Conservation (phyloP, 2,888 invertebrate genomes). For the Diarsia brunnea region DNA sequence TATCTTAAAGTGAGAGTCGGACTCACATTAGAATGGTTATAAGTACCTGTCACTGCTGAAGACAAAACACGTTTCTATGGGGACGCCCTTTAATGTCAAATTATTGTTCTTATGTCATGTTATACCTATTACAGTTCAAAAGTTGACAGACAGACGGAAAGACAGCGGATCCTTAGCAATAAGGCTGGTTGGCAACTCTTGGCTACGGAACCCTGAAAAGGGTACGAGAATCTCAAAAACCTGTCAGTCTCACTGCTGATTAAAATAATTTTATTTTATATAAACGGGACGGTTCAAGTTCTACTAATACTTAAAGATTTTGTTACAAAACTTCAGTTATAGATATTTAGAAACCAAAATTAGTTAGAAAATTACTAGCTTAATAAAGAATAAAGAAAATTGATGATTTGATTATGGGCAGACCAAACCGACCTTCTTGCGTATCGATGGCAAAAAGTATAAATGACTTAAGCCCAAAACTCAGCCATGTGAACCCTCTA, state of each 20-base stretch:
- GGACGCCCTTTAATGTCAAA: neutral
- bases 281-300: neutral
- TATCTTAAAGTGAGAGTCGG: neutral
- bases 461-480: no score
- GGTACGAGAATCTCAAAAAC: no score
- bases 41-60: neutral
- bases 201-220: neutral
- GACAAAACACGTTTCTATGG: neutral
- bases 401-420: neutral
- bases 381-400: neutral
- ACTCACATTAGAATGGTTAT: neutral
- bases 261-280: neutral
- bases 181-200: neutral
- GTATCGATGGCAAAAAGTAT: no score
- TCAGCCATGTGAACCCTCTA: neutral
- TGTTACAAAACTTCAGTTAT: neutral
- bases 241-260: neutral
- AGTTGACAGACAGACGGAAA: neutral
- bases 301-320: neutral
- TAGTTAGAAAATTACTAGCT: neutral
- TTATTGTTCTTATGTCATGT: neutral
- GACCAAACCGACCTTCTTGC: neutral
- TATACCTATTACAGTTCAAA: neutral
- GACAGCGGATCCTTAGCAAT: neutral
- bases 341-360: neutral